These are phyloP conservation scores for Paramormyrops kingsleyae DNA, from an alignment of 2,113 vertebrate species.

Conservation along the genomic window DNA sequence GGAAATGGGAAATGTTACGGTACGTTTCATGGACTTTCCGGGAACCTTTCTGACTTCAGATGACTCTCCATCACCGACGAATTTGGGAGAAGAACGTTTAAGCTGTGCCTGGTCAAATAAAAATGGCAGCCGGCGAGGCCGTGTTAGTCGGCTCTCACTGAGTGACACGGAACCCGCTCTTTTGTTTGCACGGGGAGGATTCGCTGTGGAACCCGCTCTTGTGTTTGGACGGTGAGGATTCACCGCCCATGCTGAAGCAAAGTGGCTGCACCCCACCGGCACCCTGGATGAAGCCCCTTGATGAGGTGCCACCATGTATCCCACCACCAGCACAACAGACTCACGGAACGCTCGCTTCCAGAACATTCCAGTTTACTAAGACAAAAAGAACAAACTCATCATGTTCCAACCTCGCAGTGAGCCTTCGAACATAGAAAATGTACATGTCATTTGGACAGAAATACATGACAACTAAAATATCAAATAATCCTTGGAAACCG, in stretches of 20 bases:
- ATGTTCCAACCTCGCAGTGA: neutral
- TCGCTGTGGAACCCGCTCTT: neutral
- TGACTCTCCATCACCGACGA: neutral
- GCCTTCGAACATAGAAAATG: neutral
- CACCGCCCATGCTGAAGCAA: neutral
- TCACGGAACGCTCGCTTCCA: neutral
- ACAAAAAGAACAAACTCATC: neutral
- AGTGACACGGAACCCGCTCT: neutral
- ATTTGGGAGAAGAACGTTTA: neutral
- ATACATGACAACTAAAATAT: constrained; percentile 12
- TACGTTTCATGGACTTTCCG: neutral
- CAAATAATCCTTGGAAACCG: neutral
- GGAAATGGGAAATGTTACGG: neutral
- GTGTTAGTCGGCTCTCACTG: neutral
- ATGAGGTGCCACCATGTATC: neutral
- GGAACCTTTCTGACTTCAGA: neutral
- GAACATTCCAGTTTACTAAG: neutral
- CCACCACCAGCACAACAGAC: neutral
- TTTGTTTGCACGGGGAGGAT: neutral
- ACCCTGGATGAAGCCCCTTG: neutral
- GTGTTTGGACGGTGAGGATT: neutral
- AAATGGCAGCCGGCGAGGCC: neutral
- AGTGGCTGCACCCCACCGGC: neutral
- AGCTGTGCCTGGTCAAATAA: neutral
- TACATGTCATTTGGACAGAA: neutral